These are phyloP conservation scores for Anseranas semipalmata DNA, from an alignment of 2,113 vertebrate genomes.

Conservation along the genomic window DNA sequence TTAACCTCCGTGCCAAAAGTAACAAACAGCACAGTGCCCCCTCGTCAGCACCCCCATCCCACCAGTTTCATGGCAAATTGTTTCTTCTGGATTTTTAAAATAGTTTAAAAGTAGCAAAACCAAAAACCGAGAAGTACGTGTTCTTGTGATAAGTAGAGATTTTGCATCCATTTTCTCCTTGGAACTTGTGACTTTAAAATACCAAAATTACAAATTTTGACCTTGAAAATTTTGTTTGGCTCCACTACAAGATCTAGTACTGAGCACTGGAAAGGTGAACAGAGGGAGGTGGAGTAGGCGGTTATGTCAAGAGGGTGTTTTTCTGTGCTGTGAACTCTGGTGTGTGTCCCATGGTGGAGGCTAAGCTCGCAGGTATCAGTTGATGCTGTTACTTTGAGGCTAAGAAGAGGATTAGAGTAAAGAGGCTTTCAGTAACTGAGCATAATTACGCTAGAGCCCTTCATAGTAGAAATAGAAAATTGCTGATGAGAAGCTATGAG, in stretches of 20 bases:
- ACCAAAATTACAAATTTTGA: not conserved
- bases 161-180: not conserved
- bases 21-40: not conserved
- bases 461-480: conserved; percentile 2
- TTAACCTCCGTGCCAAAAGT: not conserved
- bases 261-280: not conserved
- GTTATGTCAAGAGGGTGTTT: not conserved
- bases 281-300: not conserved
- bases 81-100: not conserved
- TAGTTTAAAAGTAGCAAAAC: not conserved
- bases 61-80: not conserved
- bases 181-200: not conserved
- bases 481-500: conserved; percentile 37
- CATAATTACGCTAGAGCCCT: conserved; percentile 48
- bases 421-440: conserved; percentile 69
- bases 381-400: conserved; percentile 52
- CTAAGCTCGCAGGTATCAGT: conserved; percentile 48
- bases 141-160: not conserved
- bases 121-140: not conserved
- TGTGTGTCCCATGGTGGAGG: not conserved
- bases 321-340: not conserved
- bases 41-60: not conserved
- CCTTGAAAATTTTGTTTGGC: not conserved
- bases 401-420: conserved; percentile 65
- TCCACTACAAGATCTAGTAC: not conserved